Conservation (phyloP, 1,140 invertebrate genomes). For the Macrobrachium rosenbergii region DNA sequence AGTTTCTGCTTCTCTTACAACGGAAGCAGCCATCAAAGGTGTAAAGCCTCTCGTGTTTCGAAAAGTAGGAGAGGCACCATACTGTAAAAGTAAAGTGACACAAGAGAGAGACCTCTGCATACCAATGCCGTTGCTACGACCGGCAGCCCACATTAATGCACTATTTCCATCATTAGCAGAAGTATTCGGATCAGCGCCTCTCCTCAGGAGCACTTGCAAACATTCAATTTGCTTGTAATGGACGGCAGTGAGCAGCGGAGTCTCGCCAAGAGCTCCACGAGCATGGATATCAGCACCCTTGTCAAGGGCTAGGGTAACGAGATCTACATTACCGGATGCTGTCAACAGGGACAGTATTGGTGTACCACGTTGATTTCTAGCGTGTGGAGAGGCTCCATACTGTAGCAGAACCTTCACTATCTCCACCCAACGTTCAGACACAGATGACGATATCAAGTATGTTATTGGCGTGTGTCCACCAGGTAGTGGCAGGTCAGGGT, state of each 20-base stretch:
- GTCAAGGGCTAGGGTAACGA: constrained; percentile 54
- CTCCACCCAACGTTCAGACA: constrained; percentile 54
- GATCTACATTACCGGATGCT: constrained; percentile 38
- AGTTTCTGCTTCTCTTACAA: constrained; percentile 56
- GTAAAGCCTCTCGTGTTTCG: constrained; percentile 54
- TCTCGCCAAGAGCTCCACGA: constrained; percentile 52
- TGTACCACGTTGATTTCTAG: constrained; percentile 43
- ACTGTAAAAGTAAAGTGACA: constrained; percentile 38
- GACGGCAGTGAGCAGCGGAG: constrained; percentile 52
- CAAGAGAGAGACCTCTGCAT: constrained; percentile 57
- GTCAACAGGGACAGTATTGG: constrained; percentile 48
- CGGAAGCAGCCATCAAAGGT: constrained; percentile 59
- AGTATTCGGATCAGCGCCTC: constrained; percentile 53
- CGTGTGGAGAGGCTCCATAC: constrained; percentile 45
- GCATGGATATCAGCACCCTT: constrained; percentile 55
- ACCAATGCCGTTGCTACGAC: constrained; percentile 63
- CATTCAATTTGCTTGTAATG: constrained; percentile 63
- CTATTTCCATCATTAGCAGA: constrained; percentile 49
- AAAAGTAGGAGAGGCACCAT: constrained; percentile 52
- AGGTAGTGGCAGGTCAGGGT: constrained; percentile 40
- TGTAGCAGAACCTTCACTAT: constrained; percentile 54
- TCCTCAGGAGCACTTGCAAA: constrained; percentile 49
- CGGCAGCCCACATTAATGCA: constrained; percentile 65
- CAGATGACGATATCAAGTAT: constrained; percentile 38
- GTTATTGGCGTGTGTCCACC: constrained; percentile 54